phyloP scores from a whole-genome alignment of 2,113 vertebrate species.

The Bubo blakistoni region DNA sequence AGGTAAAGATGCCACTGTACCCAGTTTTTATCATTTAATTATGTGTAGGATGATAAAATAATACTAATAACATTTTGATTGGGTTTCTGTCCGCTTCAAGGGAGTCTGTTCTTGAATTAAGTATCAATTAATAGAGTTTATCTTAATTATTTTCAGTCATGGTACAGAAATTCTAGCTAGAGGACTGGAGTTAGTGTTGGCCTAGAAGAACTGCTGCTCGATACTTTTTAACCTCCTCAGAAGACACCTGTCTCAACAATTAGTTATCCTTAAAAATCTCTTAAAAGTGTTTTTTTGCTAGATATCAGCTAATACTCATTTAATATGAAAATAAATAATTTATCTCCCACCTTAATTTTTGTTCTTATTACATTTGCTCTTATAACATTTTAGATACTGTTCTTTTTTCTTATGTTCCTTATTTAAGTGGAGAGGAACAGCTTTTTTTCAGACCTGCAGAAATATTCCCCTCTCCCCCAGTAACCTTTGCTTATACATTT shows the following conservation, averaged over 20 bases:
- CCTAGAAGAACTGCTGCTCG: accelerated
- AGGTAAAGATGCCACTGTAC: background rate
- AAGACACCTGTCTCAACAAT: background rate
- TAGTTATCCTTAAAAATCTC: background rate
- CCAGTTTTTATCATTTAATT: background rate
- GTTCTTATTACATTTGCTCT: background rate
- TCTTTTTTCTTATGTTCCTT: background rate
- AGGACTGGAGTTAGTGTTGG: background rate
- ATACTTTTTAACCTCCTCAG: background rate
- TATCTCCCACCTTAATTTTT: background rate
- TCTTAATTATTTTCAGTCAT: background rate
- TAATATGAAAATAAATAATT: background rate
- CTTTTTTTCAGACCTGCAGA: background rate
- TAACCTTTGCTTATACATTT: background rate
- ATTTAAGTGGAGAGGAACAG: background rate
- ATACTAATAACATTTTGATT: background rate
- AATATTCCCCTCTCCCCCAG: background rate
- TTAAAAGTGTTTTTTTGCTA: background rate
- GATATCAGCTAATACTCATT: background rate
- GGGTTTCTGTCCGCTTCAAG: background rate
- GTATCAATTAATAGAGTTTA: background rate
- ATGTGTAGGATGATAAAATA: background rate
- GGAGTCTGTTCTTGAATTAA: background rate
- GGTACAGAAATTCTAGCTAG: background rate
- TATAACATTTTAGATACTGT: background rate